These are phyloP conservation scores for Rhynchopsitta pachyrhyncha DNA, from an alignment of 2,113 vertebrate species.

Conservation along the genomic window DNA sequence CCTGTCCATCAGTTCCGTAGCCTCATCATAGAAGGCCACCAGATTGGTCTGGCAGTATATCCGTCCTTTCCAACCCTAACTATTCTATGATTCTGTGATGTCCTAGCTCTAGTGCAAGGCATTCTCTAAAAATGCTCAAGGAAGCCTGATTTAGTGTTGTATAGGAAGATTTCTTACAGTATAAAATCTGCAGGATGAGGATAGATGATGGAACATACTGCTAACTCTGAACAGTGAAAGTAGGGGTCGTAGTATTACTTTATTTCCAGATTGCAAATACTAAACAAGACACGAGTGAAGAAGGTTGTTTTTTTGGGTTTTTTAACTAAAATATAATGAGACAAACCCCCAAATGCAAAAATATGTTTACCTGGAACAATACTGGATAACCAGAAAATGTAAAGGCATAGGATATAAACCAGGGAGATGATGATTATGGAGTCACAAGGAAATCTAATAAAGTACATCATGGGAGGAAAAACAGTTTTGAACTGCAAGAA, in stretches of 20 bases:
- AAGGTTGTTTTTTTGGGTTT: not conserved
- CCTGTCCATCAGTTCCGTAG: no score
- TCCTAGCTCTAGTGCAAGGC: not conserved
- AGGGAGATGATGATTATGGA: not conserved
- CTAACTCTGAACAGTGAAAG: not conserved
- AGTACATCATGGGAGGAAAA: not conserved
- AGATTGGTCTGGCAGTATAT: no score
- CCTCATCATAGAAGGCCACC: no score
- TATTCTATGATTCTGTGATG: no score
- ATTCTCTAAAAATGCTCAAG: not conserved
- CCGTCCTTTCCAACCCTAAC: no score
- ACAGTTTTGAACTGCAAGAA: not conserved
- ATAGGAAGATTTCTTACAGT: not conserved
- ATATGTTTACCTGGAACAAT: not conserved
- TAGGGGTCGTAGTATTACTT: not conserved
- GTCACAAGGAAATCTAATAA: not conserved
- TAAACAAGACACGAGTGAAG: not conserved
- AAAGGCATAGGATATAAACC: not conserved
- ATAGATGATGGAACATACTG: not conserved
- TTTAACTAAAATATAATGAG: not conserved
- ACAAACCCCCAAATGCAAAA: not conserved
- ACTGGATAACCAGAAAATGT: not conserved
- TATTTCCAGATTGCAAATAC: not conserved
- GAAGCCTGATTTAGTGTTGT: not conserved
- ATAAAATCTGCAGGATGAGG: not conserved